Conservation (phyloP, 1,140 invertebrate genomes). For the Hypothenemus hampei region DNA sequence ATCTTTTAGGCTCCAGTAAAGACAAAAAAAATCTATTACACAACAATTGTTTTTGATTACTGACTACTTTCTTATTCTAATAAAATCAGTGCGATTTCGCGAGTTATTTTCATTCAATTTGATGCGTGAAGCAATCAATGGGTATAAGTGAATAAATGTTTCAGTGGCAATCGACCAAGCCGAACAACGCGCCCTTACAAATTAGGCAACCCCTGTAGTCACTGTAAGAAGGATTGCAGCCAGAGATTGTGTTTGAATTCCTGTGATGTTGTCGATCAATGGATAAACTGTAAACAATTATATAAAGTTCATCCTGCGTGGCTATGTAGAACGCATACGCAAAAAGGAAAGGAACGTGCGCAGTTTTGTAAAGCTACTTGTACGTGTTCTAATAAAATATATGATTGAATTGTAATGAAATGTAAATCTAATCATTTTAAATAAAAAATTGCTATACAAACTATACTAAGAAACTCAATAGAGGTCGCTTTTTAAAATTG, state of each 20-base stretch:
- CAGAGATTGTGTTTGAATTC: constrained; percentile 69
- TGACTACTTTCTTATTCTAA: constrained; percentile 20
- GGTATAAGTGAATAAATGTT: too few relatives aligned
- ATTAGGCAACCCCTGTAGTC: constrained; percentile 57
- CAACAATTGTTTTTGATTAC: background rate
- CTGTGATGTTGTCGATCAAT: constrained; percentile 64
- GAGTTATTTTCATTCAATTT: too few relatives aligned
- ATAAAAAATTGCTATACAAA: too few relatives aligned
- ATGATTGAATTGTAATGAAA: constrained; percentile 32
- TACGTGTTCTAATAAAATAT: constrained; percentile 51
- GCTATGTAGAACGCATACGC: constrained; percentile 57
- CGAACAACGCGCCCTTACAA: constrained; percentile 62
- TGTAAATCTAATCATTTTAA: too few relatives aligned
- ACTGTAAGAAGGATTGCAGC: constrained; percentile 61
- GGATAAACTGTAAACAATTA: constrained; percentile 67
- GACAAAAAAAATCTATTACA: background rate
- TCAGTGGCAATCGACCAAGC: constrained; percentile 64
- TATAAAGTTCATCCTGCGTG: constrained; percentile 53
- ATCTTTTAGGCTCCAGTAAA: constrained; percentile 9
- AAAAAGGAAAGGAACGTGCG: constrained; percentile 52
- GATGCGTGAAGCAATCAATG: too few relatives aligned
- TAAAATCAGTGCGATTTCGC: too few relatives aligned
- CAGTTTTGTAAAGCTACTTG: constrained; percentile 68
- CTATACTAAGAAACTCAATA: too few relatives aligned
- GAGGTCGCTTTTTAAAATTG: background rate